Evolutionary conservation across 1,140 invertebrate genomes (phyloP), one percentile per base, ranked within the genome.

Genomic region (Euura lappo): DNA sequence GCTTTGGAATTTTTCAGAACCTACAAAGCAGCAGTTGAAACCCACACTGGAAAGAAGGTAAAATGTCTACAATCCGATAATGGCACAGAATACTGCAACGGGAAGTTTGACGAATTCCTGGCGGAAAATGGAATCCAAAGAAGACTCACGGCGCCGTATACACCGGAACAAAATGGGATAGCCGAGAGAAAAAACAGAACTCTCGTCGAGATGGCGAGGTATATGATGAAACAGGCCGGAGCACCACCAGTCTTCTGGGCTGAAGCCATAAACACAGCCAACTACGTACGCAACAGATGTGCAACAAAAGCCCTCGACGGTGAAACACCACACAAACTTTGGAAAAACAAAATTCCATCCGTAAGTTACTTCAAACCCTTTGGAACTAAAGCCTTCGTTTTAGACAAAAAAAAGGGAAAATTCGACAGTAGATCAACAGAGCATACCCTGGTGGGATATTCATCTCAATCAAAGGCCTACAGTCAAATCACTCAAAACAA

Each of bases 121-220:
- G 76, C 72, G 10, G 73, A 76, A 6, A 44, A 69, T 11, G 83
- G 85, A 2, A 88, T 88, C 4, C 43, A 42, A 5, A 80, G 76
- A 2, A 74, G 85, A 68, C 67, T 74, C 13, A 82, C 83, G 4
- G 78, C 79, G 11, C 74, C 81, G 2, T 80, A 84, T 69, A 81
- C 79, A 7, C 81, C 84, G 1, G 68, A 87, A 71, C 79, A 83
- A 65, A 87, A 88, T 75, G 84, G 85, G 0, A 71, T 79, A 1
- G 76, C 79, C 2, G 85, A 89, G 60, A 60, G 82, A 65, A 44
- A 69, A 69, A 79, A 78, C 44, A 43, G 74, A 66, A 78, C 72
- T 7, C 65, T 85, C 3, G 67, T 75, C 4, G 76, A 79, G 4
- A 74, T 51, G 10, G 69, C 74, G 11, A 75, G 79, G 60, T 81